Percentiles rank a stretch among this genome's conserved stretches.
Conservation (phyloP, 2,888 invertebrate species). For the Plusia festucae region DNA sequence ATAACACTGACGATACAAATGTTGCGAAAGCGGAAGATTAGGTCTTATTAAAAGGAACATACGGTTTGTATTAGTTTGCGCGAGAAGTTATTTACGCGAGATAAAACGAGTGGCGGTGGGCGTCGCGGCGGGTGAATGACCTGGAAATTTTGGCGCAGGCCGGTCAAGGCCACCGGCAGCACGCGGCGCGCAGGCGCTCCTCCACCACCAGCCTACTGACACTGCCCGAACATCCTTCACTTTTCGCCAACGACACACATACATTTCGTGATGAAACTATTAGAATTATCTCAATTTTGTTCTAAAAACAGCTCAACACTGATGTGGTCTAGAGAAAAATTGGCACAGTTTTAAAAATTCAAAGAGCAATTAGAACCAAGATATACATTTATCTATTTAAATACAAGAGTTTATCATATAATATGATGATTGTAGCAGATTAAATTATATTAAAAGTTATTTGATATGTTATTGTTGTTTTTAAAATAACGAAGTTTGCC, state of each 20-base stretch:
- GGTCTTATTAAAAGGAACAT: constrained; percentile 47
- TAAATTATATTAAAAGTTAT: constrained; percentile 19
- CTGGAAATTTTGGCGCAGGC: constrained; percentile 89
- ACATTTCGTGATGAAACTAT: not conserved
- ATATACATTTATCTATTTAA: constrained; percentile 11
- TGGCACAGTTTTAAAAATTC: constrained; percentile 34
- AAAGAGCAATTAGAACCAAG: constrained; percentile 13
- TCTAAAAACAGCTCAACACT: not conserved
- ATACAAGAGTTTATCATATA: too few species aligned
- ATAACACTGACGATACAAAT: constrained; percentile 71
- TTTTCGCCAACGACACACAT: constrained; percentile 13
- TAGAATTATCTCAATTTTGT: constrained; percentile 13
- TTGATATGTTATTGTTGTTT: constrained; percentile 26
- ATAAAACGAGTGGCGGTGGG: constrained; percentile 86
- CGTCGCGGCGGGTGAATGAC: constrained; percentile 85
- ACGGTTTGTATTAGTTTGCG: constrained; percentile 68
- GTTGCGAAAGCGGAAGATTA: constrained; percentile 48
- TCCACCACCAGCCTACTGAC: constrained; percentile 64
- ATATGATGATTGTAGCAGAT: too few species aligned
- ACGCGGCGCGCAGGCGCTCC: constrained; percentile 74
- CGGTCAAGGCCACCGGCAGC: constrained; percentile 85
- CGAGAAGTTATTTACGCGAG: constrained; percentile 78
- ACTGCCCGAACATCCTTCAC: constrained; percentile 36
- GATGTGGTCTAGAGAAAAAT: constrained; percentile 23
- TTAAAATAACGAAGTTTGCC: constrained; percentile 29